These are phyloP conservation scores for Napeogenes sylphis DNA, from an alignment of 2,888 invertebrate genomes.

Conservation along the genomic window DNA sequence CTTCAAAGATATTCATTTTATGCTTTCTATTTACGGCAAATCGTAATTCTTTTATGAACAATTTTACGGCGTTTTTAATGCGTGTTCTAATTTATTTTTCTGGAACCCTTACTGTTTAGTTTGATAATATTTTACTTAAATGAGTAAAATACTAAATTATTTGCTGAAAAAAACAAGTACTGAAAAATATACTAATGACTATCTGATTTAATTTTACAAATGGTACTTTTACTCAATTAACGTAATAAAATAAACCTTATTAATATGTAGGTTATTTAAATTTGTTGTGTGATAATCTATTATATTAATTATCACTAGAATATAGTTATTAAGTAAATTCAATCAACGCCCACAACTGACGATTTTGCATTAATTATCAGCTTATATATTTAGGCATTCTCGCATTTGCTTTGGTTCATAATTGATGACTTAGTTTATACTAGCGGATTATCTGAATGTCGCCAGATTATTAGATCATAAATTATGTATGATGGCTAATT, in stretches of 20 bases:
- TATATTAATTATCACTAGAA: background rate
- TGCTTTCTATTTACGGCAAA: constrained; percentile 25
- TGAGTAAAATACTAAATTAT: too few species aligned
- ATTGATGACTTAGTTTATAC: constrained; percentile 15
- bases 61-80: constrained; percentile 26
- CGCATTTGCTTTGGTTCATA: constrained; percentile 8
- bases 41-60: constrained; percentile 24
- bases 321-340: constrained; percentile 6
- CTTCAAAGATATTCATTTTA: constrained; percentile 13
- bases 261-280: too few species aligned
- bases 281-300: background rate
- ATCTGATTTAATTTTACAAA: too few species aligned
- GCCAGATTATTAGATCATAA: constrained; percentile 5
- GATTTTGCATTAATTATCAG: constrained; percentile 2
- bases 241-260: too few species aligned
- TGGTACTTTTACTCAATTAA: too few species aligned
- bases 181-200: too few species aligned
- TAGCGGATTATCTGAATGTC: constrained; percentile 11
- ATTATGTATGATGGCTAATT: constrained; percentile 9
- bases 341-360: constrained; percentile 8
- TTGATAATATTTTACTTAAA: too few species aligned
- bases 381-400: constrained; percentile 7
- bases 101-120: constrained; percentile 1
- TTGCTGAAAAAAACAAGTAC: too few species aligned
- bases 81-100: constrained; percentile 20